phyloP scores from a whole-genome alignment of 2,888 invertebrate species.

The Synergus laeviventris region DNA sequence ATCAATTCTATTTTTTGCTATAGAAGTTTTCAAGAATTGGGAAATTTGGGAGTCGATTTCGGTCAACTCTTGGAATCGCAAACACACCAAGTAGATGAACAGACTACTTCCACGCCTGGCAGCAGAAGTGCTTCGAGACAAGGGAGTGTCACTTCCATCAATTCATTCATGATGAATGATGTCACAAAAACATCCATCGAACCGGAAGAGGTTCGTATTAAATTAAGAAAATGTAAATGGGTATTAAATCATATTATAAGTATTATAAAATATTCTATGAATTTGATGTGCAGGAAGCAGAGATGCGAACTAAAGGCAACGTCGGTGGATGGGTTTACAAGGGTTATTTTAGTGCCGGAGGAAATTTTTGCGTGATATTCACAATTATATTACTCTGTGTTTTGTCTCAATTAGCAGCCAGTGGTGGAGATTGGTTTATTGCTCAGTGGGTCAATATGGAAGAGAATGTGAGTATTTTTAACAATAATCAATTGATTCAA shows the following conservation, averaged over 20 bases:
- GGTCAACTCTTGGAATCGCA: constrained; percentile 81
- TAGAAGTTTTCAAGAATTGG: constrained; percentile 83
- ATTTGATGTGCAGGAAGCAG: constrained; percentile 60
- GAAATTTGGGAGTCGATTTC: constrained; percentile 86
- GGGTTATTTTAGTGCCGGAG: constrained; percentile 85
- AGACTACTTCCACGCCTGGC: constrained; percentile 52
- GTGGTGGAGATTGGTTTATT: constrained; percentile 87
- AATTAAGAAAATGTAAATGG: background rate
- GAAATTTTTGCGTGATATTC: constrained; percentile 80
- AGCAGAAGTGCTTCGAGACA: constrained; percentile 69
- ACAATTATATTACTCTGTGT: constrained; percentile 81
- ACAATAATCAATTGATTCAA: background rate
- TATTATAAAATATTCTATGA: background rate
- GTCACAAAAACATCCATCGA: constrained; percentile 57
- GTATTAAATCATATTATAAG: background rate
- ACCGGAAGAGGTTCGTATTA: constrained; percentile 61
- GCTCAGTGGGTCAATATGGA: constrained; percentile 81
- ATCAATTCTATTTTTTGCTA: background rate
- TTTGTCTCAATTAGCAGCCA: constrained; percentile 83
- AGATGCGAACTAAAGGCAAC: constrained; percentile 78
- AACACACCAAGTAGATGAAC: constrained; percentile 51
- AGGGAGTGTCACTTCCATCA: constrained; percentile 69
- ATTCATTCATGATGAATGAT: constrained; percentile 66
- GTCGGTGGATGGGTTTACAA: constrained; percentile 81
- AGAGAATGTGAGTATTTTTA: constrained; percentile 59